Conservation (phyloP, 92 coral and sea anemone species). For the Pocillopora grandis region DNA sequence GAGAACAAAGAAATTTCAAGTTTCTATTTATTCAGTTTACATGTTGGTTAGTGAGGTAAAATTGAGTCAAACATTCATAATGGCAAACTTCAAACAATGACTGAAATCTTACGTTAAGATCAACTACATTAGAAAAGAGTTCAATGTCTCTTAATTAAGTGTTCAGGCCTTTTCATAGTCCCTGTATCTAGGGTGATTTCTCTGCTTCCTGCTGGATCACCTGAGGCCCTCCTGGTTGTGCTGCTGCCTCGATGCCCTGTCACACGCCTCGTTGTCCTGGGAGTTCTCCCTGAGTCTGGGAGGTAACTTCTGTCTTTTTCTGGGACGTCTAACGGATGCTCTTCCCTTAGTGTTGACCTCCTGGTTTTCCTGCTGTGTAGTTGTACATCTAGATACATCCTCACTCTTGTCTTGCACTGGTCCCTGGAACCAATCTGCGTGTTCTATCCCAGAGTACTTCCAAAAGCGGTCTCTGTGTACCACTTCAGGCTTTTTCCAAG, state of each 20-base stretch:
- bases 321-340: constrained; percentile 4
- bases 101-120: constrained; percentile 3
- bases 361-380: constrained; percentile 21
- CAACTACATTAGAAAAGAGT: constrained; percentile 18
- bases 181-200: constrained; percentile 9
- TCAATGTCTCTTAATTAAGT: constrained; percentile 4
- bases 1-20: too few relatives aligned
- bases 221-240: constrained; percentile 12
- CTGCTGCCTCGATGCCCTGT: constrained; percentile 19
- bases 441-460: background rate
- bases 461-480: constrained; percentile 4
- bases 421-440: constrained; percentile 16
- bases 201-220: constrained; percentile 5
- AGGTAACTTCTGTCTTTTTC: background rate
- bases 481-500: background rate
- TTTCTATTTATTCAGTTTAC: too few relatives aligned
- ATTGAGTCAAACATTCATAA: too few relatives aligned
- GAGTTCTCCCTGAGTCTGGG: constrained; percentile 17
- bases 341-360: constrained; percentile 7
- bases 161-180: constrained; percentile 14
- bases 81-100: constrained; percentile 20
- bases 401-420: constrained; percentile 13
- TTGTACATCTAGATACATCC: constrained; percentile 7
- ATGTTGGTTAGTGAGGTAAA: too few relatives aligned
- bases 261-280: constrained; percentile 3